Base-by-base conservation (phyloP, 2,797 vertebrate genomes). In the Heterohyrax brucei region DNA sequence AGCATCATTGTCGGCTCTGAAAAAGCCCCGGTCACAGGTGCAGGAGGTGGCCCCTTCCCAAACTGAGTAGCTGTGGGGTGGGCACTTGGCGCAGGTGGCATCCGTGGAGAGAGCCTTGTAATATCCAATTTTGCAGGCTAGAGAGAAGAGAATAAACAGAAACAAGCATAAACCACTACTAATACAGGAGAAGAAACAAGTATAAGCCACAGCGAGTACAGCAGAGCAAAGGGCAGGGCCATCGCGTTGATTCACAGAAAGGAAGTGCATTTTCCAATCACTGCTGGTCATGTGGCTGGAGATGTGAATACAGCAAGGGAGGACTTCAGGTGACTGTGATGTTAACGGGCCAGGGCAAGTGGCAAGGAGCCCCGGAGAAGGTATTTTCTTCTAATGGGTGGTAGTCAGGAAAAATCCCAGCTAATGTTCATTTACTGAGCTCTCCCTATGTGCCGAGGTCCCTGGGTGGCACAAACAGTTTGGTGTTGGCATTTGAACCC, bases 71-170 rank as follows among this genome's bases (percentile, higher is more conserved):
- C 99, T 99, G 98, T 99, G 99, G 30, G 99, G 99, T 0, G 99
- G 99, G 98, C 99, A 99, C 97, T 99, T 99, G 98, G 99, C 98
- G 95, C 99, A 99, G 95, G 98, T 95, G 44, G 98, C 98, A 21
- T 99, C 99, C 2, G 99, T 99, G 80, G 99, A 99, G 96, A 99
- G 98, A 46, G 99, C 99, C 84, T 99, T 99, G 98, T 99, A 99
- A 98, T 99, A 99, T 90, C 99, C 99, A 0, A 99, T 99, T 98
- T 99, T 99, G 98, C 99, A 99, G 97, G 99, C 99, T 99, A 96
- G 48, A 97, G 97, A 93, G 80, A 98, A 98, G 80, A 83, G 97
- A 87, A 96, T 39, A 44, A 78, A 83, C 70, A 39, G 10, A 83
- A 83, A 66, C 24, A 56, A 18, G 91, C 28, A 24, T 96, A 85